phyloP scores from a whole-genome alignment of 1,140 invertebrate species.

The Agrypnia vestita region DNA sequence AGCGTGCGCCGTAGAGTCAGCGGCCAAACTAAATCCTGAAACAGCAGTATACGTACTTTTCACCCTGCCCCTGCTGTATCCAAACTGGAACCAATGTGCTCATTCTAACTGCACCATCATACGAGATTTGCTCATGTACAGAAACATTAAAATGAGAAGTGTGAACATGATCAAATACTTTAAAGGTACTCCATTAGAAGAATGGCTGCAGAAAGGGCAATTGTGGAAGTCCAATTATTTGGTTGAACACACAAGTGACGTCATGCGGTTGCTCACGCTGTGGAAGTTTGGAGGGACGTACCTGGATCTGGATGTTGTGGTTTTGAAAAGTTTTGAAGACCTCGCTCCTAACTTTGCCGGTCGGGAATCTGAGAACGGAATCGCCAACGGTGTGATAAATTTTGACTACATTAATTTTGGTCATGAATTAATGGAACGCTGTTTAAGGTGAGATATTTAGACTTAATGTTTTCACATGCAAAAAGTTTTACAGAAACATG shows the following conservation, averaged over 20 bases:
- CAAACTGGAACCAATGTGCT: background rate
- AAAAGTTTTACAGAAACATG: no score
- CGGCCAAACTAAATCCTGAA: no score
- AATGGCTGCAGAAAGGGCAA: slow-evolving; percentile 68
- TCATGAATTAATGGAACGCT: slow-evolving; percentile 73
- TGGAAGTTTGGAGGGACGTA: slow-evolving; percentile 79
- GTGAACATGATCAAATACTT: slow-evolving; percentile 66
- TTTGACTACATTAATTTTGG: slow-evolving; percentile 75
- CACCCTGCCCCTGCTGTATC: slow-evolving; percentile 63
- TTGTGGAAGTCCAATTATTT: slow-evolving; percentile 70
- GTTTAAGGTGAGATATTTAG: slow-evolving; percentile 67
- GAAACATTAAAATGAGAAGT: slow-evolving; percentile 66
- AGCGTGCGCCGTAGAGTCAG: slow-evolving; percentile 76
- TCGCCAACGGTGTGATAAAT: slow-evolving; percentile 79
- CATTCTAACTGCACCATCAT: slow-evolving; percentile 54
- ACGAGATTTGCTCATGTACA: slow-evolving; percentile 64
- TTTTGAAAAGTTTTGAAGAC: slow-evolving; percentile 76
- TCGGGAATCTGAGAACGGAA: slow-evolving; percentile 74
- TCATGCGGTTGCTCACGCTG: slow-evolving; percentile 72
- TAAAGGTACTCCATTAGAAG: slow-evolving; percentile 70
- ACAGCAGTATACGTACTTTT: slow-evolving; percentile 72
- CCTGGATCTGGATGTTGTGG: slow-evolving; percentile 82
- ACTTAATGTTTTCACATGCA: no score
- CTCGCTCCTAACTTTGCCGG: slow-evolving; percentile 78
- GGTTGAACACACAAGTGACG: slow-evolving; percentile 71